These are phyloP conservation scores for Capromys pilorides DNA, from an alignment of 2,797 vertebrate species.

Conservation along the genomic window DNA sequence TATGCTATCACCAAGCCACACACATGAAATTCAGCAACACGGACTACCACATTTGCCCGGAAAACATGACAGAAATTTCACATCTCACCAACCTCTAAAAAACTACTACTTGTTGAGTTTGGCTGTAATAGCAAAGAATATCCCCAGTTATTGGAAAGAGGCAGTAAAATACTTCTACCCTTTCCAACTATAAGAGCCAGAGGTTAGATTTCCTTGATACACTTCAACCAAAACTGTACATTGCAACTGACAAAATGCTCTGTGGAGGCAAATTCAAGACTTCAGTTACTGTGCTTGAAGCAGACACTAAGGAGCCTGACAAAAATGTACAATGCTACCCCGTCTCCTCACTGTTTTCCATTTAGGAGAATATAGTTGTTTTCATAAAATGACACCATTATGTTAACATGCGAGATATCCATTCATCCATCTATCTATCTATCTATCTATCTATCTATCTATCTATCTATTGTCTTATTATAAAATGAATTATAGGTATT, in stretches of 20 bases:
- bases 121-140: not conserved
- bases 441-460: too few relatives aligned
- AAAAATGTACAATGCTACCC: too few relatives aligned
- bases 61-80: accelerated
- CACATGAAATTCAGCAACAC: not conserved
- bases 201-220: not conserved
- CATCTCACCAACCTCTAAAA: not conserved
- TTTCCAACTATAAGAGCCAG: not conserved
- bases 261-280: too few relatives aligned
- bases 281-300: not conserved
- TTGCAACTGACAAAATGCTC: accelerated
- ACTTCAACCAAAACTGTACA: not conserved
- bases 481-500: not conserved
- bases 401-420: not conserved
- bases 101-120: not conserved
- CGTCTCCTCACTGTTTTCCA: too few relatives aligned
- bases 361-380: not conserved
- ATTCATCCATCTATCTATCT: too few relatives aligned
- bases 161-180: not conserved
- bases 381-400: not conserved
- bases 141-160: not conserved
- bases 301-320: not conserved
- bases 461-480: not conserved
- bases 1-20: accelerated
- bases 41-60: not conserved